Evolutionary conservation across 2,113 vertebrate species (phyloP), one percentile per base, ranked within the genome.

Genomic region (Heliornis fulica): DNA sequence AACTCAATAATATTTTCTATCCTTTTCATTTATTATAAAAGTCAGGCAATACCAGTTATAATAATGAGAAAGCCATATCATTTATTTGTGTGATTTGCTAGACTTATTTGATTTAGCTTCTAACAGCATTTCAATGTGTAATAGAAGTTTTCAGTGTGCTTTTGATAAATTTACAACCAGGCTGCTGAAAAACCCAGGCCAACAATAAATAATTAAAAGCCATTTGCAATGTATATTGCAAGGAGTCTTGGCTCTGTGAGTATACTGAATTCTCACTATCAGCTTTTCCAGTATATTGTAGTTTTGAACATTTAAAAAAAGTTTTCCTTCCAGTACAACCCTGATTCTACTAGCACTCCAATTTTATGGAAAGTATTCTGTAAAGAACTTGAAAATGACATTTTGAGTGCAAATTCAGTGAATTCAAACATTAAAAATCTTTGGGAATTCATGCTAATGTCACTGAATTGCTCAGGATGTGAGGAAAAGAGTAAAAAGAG

Each of bases 291-390:
- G 5, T 31, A 2, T 25, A 41, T 21, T 79, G 6, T 17, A 76
- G 12, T 38, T 89, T 28, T 50, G 13, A 83, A 60, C 6, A n/a
- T 41, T 18, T 9, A 4, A 12, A 74, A 90, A n/a, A 21, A 26
- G 1, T 19, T 9, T 3, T 15, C 1, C 18, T 4, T 56, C 3
- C 7, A 48, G 8, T 59, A 54, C 7, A 4, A 51, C 29, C 2
- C 9, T 38, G 22, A 68, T 84, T 82, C 28, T 23, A 48, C 11
- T 54, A 38, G 3, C 7, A n/a, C 1, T 54, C 11, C 4, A 53
- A 26, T 63, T 60, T 54, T 50, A 51, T n/a, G 19, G 12, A 23
- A 56, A 75, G 3, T 19, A 68, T 31, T 1, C 14, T 28, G 12
- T 81, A 36, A 87, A 34, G n/a, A 25, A 80, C 59, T 83, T 34